phyloP scores from a whole-genome alignment of 2,113 vertebrate genomes.

The Labeo catla region DNA sequence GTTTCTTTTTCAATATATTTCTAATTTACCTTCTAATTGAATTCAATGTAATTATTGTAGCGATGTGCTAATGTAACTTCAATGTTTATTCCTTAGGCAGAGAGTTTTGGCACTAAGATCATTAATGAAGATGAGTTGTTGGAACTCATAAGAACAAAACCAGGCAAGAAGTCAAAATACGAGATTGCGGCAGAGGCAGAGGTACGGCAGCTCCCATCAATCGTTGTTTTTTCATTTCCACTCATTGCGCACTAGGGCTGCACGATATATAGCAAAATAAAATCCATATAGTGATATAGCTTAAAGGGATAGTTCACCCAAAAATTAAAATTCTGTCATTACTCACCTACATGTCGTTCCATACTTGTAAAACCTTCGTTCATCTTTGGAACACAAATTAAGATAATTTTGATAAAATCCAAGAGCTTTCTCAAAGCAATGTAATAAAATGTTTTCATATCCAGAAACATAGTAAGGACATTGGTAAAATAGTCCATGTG shows the following conservation, averaged over 20 bases:
- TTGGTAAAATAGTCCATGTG: too few species aligned
- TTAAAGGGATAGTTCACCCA: background rate
- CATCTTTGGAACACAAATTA: too few species aligned
- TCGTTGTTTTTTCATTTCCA: background rate
- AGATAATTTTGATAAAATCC: too few species aligned
- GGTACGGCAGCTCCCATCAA: conserved; percentile 69
- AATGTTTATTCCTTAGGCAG: conserved; percentile 77
- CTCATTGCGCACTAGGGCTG: background rate
- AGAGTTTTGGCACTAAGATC: conserved; percentile 86
- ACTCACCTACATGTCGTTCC: too few species aligned
- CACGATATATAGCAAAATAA: background rate
- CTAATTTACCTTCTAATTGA: background rate
- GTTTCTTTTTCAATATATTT: background rate
- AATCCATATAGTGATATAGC: background rate
- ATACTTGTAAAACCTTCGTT: too few species aligned
- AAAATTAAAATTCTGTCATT: too few species aligned
- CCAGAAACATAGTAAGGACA: too few species aligned
- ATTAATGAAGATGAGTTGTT: conserved; percentile 92
- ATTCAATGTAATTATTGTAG: background rate
- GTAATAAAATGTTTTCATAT: too few species aligned
- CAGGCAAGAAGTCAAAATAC: conserved; percentile 95
- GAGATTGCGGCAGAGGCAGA: conserved; percentile 88
- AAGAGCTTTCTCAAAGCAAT: too few species aligned
- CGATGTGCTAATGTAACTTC: background rate
- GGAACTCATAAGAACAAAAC: conserved; percentile 89